Evolutionary conservation across 2,113 vertebrate genomes (phyloP), one percentile per base, ranked within the genome.

Genomic region (Zosterops hypoxanthus): DNA sequence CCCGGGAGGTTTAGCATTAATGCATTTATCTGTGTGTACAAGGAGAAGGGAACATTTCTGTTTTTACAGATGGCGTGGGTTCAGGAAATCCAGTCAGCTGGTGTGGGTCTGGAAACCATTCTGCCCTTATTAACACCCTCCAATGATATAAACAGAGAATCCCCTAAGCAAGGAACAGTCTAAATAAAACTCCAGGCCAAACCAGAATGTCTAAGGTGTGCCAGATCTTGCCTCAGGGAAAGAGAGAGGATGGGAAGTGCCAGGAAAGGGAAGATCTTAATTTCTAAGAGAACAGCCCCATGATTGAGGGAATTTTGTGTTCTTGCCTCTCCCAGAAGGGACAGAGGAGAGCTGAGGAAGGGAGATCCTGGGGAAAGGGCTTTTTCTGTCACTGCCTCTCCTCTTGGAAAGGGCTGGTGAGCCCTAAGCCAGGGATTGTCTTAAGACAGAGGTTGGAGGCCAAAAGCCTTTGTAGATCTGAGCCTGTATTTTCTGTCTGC

Each of bases 51-150:
- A 97, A 96, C 92, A 92, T 97, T 95, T 92, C 93, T 97, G 93
- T 96, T 96, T 97, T 97, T 68, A 95, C 96, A 94, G 96, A 97
- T 96, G 87, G 95, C 68, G 33, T 90, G 64, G 85, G 88, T 94
- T 96, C 95, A 96, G 95, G 95, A 96, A 97, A 93, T 93, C 93
- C 85, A 96, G 92, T 96, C 93, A 96, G 94, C 96, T 96, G 96
- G 90, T 83, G 92, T 95, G 94, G 88, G 71, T 96, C 96, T 96
- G 96, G 95, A 97, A 97, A 97, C 85, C 94, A 96, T 95, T 95
- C 96, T 95, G 94, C 95, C 94, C 95, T 96, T 96, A 96, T 96
- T 95, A 97, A 96, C 96, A 96, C 94, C 94, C 95, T 96, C 64
- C 44, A 13, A 92, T 92, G 94, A 96, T 78, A 93, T 96, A 96